Evolutionary conservation across 2,113 vertebrate genomes (phyloP), one percentile per base, ranked within the genome.

Genomic region (Cheirogaleus medius): DNA sequence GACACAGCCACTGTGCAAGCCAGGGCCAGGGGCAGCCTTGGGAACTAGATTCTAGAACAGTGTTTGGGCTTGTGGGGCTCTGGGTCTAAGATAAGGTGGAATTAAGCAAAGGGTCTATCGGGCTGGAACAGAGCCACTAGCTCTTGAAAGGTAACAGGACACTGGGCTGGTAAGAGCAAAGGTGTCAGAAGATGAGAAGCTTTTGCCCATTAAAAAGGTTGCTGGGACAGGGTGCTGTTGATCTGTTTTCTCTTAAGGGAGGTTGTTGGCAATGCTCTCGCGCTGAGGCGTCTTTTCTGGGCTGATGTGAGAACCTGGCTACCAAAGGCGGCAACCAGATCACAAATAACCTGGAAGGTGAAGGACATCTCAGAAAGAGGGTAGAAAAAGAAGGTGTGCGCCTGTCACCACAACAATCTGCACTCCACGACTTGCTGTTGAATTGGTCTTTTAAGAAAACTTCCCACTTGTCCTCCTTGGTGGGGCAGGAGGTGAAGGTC

Each of bases 391-490:
- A 37, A 84, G 37, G 69, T 49, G 21, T 29, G 1, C 39, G 66
- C 44, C 69, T 73, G 58, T 81, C 37, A 32, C 64, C 13, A 2
- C 20, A 23, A 44, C 42, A 7, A 7, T 44, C 71, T 76, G 60
- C 15, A 49, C 23, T 71, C 74, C 18, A 39, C 4, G 21, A 63
- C 49, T 54, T 80, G 39, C 34, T 49, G 95, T 71, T 54, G 27
- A 56, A 7, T 77, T 32, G 13, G 14, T 96, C 82, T 96, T 92
- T 97, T 73, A 95, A 94, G 97, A 96, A 97, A 95, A 94, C 83
- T 64, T 92, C 97, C 64, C 87, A 29, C 95, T 89, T 97, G 66
- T 60, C 91, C 96, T 95, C 97, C 96, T 96, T 91, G 90, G 86
- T 1, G 52, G 97, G 91, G 97, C 94, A 88, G 68, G 78, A 96